Base-by-base conservation (phyloP, 2,113 vertebrate genomes). In the Anthoscopus minutus region DNA sequence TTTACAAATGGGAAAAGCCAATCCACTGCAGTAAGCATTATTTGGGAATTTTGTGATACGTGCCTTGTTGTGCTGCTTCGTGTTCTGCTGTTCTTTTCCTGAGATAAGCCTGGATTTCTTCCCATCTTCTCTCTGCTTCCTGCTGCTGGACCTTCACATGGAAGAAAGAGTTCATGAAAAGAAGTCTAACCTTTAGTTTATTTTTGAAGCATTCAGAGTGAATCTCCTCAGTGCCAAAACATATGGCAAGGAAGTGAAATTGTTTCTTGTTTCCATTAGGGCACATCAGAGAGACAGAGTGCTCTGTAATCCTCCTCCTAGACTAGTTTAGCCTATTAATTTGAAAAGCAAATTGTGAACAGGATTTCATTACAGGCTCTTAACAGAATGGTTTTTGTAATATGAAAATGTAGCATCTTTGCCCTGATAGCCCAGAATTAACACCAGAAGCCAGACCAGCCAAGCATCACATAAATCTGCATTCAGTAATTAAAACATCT, bases 101-200 rank as follows among this genome's bases (percentile, higher is more conserved):
- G 89, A 99, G 98, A 81, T 98, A 99, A 84, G 98, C 98, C 93
- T 99, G 99, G 89, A 99, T 95, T 88, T 99, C 99, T 88, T 99
- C 99, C 99, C 98, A 99, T 60, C 98, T 98, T 42, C 99, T 98
- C 92, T 99, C 99, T 56, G 98, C 98, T 81, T 99, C 99, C 96
- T 99, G 99, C 61, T 98, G 97, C 91, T 99, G 99, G 76, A 97
- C 98, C 99, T 99, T 94, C 61, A 62, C 31, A 84, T 81, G n/a
- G 54, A 84, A 90, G n/a, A 66, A 33, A 73, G 33, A 94, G 24
- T 73, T 45, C 31, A 88, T 81, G 88, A 81, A 86, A 85, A 57
- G 15, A 65, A 70, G 42, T 33, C 35, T 66, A 89, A 58, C 30
- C 40, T 92, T 92, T 79, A 76, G 90, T 78, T 91, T 86, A 11